Percentiles rank a stretch among this genome's conserved stretches.
Conservation (phyloP, 2,113 vertebrate species). For the Pteruthius melanotis region DNA sequence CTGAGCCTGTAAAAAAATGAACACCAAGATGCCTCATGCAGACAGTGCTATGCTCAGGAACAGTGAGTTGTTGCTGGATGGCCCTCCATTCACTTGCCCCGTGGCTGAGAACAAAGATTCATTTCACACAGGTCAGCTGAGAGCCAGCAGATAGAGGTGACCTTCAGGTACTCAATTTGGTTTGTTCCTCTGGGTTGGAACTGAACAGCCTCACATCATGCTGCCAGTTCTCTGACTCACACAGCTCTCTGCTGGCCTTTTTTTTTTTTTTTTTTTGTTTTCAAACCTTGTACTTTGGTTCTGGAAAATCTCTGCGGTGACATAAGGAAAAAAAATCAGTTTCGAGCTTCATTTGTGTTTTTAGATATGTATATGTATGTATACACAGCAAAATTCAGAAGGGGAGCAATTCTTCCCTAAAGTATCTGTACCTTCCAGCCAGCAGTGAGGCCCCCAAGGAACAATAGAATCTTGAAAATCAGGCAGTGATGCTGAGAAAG, state of each 20-base stretch:
- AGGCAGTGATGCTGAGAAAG: background rate
- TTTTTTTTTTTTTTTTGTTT: background rate
- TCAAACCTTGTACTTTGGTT: conserved; percentile 2
- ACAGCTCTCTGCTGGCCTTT: background rate
- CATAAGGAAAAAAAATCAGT: background rate
- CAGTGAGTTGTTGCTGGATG: background rate
- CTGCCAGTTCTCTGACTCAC: conserved; percentile 60
- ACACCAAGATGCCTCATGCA: background rate
- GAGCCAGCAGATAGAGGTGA: conserved; percentile 19
- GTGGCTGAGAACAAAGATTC: background rate
- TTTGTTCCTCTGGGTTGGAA: conserved; percentile 20
- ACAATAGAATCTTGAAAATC: background rate
- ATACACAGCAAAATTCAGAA: background rate
- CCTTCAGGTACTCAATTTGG: conserved; percentile 13
- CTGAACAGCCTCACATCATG: background rate
- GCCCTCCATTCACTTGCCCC: background rate
- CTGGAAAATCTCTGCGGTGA: conserved; percentile 5
- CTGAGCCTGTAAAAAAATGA: background rate
- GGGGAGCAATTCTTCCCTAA: background rate
- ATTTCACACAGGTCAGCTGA: background rate
- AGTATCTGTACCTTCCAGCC: background rate
- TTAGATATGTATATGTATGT: background rate
- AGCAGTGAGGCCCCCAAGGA: background rate
- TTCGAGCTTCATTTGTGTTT: background rate
- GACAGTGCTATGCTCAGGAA: background rate